These are phyloP conservation scores for Thumatha senex DNA, from an alignment of 2,888 invertebrate species.

Conservation along the genomic window DNA sequence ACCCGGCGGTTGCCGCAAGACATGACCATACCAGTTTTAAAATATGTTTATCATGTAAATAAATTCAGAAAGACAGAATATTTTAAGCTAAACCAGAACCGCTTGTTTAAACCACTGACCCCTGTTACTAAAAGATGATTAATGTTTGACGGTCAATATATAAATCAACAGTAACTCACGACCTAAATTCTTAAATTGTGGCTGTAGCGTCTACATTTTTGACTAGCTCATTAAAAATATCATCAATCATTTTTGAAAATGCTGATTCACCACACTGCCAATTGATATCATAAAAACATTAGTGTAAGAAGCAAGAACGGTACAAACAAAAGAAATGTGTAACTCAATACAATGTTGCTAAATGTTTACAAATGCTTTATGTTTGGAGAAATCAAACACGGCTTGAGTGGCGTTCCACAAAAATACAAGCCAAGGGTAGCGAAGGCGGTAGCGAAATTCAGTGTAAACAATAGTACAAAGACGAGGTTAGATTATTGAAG, in stretches of 20 bases:
- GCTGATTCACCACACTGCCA: conserved; percentile 29
- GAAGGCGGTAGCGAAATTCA: conserved; percentile 70
- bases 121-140: conserved; percentile 19
- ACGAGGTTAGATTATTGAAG: conserved; percentile 75
- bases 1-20: no score
- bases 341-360: conserved; percentile 72
- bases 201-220: conserved; percentile 24
- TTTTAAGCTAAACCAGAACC: neutral
- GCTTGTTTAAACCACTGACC: conserved; percentile 3
- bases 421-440: conserved; percentile 58
- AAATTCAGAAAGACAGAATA: neutral
- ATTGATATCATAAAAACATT: conserved; percentile 34
- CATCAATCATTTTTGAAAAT: conserved; percentile 33
- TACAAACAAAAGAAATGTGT: conserved; percentile 63
- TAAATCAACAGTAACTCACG: conserved; percentile 26
- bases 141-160: conserved; percentile 22
- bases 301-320: conserved; percentile 41
- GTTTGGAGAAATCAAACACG: conserved; percentile 80
- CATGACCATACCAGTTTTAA: no score
- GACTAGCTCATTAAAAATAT: conserved; percentile 33
- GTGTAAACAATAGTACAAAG: conserved; percentile 74
- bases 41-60: conserved; percentile 2
- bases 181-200: conserved; percentile 27
- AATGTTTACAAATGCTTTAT: conserved; percentile 79
- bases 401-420: conserved; percentile 74